phyloP scores from a whole-genome alignment of 2,888 invertebrate genomes.

The Platycnemis pennipes region DNA sequence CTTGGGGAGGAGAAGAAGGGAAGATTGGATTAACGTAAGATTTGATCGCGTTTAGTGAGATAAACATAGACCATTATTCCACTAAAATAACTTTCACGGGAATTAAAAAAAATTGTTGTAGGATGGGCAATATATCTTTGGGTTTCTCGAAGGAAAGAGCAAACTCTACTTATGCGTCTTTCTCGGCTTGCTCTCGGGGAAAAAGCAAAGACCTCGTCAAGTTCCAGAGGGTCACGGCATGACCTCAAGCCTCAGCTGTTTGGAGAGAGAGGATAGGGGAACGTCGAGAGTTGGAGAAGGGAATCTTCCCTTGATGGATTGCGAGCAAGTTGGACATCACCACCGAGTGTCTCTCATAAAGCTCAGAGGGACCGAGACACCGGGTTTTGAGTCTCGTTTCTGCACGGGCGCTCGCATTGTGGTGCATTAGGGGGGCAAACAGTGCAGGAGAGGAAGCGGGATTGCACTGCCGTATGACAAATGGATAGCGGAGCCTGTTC shows the following conservation, averaged over 20 bases:
- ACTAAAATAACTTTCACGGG: too few species aligned
- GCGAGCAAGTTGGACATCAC: background rate
- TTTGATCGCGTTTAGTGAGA: too few species aligned
- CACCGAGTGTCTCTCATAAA: background rate
- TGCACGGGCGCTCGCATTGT: background rate
- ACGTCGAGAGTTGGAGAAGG: background rate
- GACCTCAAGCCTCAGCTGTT: background rate
- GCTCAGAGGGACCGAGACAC: background rate
- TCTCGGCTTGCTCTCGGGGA: background rate
- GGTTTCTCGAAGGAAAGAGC: too few species aligned
- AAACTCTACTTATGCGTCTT: too few species aligned
- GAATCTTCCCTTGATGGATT: background rate
- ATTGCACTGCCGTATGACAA: background rate
- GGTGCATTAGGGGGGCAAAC: background rate
- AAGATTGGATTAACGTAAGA: too few species aligned
- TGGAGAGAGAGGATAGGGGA: background rate
- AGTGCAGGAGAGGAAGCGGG: background rate
- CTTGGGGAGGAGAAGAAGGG: too few species aligned
- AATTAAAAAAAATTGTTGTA: too few species aligned
- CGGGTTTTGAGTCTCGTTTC: background rate
- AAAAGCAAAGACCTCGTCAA: background rate
- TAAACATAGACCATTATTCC: too few species aligned
- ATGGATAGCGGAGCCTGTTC: background rate
- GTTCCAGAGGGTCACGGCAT: background rate
- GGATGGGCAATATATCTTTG: too few species aligned